Evolutionary conservation across 2,113 vertebrate species (phyloP), one percentile per base, ranked within the genome.

Genomic region (Puntigrus tetrazona): DNA sequence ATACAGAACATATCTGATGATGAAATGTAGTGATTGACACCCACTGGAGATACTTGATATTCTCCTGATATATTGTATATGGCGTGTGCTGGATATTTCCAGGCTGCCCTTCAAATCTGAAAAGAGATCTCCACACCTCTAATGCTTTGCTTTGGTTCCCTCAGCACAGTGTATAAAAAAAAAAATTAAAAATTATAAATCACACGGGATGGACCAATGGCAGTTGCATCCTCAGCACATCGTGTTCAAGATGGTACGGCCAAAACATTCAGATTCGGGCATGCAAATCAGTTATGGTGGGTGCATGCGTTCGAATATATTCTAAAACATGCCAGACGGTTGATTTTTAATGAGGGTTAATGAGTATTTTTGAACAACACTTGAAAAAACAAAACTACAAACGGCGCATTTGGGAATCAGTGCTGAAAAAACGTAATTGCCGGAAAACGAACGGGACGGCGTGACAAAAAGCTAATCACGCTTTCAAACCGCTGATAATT

Each of bases 331-430:
- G 70, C 2, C 41, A 55, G 52, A 27, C 31, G 7, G 55, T 31
- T 18, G 14, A 27, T 45, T 81, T 55, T 87, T 36, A 73, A 73
- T 10, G 0, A 73, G 13, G 52, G 38, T 31, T 69, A 45, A 41
- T 50, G 61, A 70, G 76, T 29, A 20, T 18, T 31, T 79, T 59
- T 84, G 61, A 70, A 79, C 36, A 27, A 57, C 29, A 38, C 77
- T 72, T 82, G 41, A 82, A 73, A 57, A 50, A 76, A 78, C 80
- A 80, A 41, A 52, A 55, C 25, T 50, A 47, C 75, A 77, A 84
- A 75, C 29, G 6, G 57, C 27, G 55, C 43, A 34, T 88, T 83
- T 80, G 61, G 52, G 75, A 88, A 88, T 45, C 50, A 41, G 43
- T 2, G 3, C 47, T 85, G 29, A 76, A 83, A 65, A 55, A 4